Evolutionary conservation across 2,888 invertebrate species (phyloP), one percentile per base, ranked within the genome.

Genomic region (Melieria picta): DNA sequence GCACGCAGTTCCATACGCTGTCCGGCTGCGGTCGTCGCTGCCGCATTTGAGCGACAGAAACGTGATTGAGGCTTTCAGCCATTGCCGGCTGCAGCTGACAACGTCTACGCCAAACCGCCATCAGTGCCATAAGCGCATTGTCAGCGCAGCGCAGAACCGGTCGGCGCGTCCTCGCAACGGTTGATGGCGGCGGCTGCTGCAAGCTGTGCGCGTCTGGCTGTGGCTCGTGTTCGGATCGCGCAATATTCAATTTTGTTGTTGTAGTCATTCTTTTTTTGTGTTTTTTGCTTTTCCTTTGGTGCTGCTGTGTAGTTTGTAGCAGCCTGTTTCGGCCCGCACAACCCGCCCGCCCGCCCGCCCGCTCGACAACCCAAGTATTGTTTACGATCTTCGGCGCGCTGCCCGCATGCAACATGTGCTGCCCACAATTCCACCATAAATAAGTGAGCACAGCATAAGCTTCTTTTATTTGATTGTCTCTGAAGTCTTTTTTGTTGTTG

Each of bases 171-270:
- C 16, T 58, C 48, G 48, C 47, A 47, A 46, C 47, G 11, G 30
- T 57, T 47, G 66, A 30, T 48, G 46, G 42, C 42, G 46, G 42
- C 42, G 48, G 47, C 16, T 42, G 13, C 30, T 47, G 66, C 57
- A 57, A 50, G 47, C 48, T 48, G 56, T 47, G 47, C 13, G 11
- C 58, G 13, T 16, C 47, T 58, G 47, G 56, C 63, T 65, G 55
- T 71, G 71, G 71, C 71, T 71, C 71, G 71, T 71, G 71, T 71
- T 71, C 45, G 61, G 71, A 71, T 71, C 61, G 71, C 71, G 65
- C 71, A 61, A 71, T 61, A 71, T 71, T 70, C 45, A 55, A 67
- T 67, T 60, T 60, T 11, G 11, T 46, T 66, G 55, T 55, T 65
- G 50, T 66, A n/a, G 42, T 50, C 58, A 4, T 6, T 70, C 6